Percentiles rank a stretch among this genome's conserved stretches.
Conservation (phyloP, 2,888 invertebrate species). For the Drosophila atripex region DNA sequence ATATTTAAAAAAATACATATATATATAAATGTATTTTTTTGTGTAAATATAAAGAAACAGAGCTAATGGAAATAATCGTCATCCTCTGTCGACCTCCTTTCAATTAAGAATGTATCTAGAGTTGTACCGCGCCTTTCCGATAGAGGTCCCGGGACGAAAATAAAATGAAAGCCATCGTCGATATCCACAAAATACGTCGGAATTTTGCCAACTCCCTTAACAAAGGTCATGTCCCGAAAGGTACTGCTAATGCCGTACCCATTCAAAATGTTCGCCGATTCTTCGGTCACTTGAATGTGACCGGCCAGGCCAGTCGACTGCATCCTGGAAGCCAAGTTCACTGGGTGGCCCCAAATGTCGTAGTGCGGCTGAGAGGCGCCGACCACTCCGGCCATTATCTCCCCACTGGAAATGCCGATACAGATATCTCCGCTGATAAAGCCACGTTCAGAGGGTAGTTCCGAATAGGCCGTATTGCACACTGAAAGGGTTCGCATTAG, state of each 20-base stretch:
- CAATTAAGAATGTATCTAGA: neutral
- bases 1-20: neutral
- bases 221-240: conserved; percentile 88
- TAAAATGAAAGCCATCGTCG: conserved; percentile 85
- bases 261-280: conserved; percentile 88
- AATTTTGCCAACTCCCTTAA: conserved; percentile 88
- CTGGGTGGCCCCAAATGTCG: conserved; percentile 98
- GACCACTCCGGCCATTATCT: conserved; percentile 96
- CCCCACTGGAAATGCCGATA: conserved; percentile 93
- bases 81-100: neutral
- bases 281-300: conserved; percentile 90
- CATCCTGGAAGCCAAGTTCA: conserved; percentile 98
- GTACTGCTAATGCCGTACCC: conserved; percentile 88
- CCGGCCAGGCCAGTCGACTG: conserved; percentile 94
- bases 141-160: neutral
- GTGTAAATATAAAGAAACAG: neutral
- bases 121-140: neutral
- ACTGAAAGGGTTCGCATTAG: conserved; percentile 87
- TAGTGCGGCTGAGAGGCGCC: conserved; percentile 96
- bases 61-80: neutral
- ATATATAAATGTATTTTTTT: neutral
- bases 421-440: conserved; percentile 71
- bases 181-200: conserved; percentile 90
- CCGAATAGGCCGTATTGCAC: conserved; percentile 84
- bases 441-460: conserved; percentile 82